Evolutionary conservation across 2,888 invertebrate species (phyloP), one percentile per base, ranked within the genome.

Genomic region (Lasioglossum villosulum): DNA sequence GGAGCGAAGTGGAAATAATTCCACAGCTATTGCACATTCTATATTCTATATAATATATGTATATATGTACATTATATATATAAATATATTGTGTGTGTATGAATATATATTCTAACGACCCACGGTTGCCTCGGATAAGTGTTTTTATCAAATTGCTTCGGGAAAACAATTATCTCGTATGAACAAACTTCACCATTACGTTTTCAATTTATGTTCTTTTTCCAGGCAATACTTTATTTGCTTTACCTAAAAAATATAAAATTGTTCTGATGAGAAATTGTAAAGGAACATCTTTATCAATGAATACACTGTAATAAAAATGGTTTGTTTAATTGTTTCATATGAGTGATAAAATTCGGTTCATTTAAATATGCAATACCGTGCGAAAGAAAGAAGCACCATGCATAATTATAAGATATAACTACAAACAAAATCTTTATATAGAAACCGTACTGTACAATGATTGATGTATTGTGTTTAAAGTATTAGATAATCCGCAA

Each of bases 31-130:
- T 14, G 39, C 14, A 37, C 0, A 37, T n/a, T n/a, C n/a, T n/a
- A n/a, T n/a, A n/a, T n/a, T n/a, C n/a, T n/a, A n/a, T n/a, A n/a
- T n/a, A n/a, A n/a, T n/a, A n/a, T n/a, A n/a, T n/a, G n/a, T n/a
- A n/a, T n/a, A n/a, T n/a, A n/a, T n/a, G n/a, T n/a, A n/a, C n/a
- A n/a, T n/a, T n/a, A n/a, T n/a, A n/a, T n/a, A n/a, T n/a, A n/a
- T n/a, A n/a, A n/a, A n/a, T n/a, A n/a, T n/a, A n/a, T n/a, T n/a
- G n/a, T n/a, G n/a, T n/a, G n/a, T n/a, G n/a, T n/a, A n/a, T n/a
- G n/a, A n/a, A n/a, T n/a, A n/a, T n/a, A 68, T 68, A 68, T 63
- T 63, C 63, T 63, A 16, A 30, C 63, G 30, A 63, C 6, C 63
- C 10, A 19, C 37, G 23, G 34, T 23, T 0, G 12, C 3, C 37